Conservation (phyloP, 2,888 invertebrate species). For the Salpingus planirostris region DNA sequence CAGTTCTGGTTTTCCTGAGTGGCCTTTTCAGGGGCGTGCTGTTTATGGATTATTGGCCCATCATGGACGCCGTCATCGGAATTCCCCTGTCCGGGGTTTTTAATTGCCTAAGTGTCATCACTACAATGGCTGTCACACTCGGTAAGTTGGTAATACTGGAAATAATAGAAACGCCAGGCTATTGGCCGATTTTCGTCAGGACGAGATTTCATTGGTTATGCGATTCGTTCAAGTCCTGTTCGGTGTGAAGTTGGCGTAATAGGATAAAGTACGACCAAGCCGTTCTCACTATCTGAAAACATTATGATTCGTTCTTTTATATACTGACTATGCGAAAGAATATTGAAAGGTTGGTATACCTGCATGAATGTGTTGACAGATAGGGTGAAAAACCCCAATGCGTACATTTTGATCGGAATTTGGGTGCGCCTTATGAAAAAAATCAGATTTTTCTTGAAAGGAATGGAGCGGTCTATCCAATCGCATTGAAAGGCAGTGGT, state of each 20-base stretch:
- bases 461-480: constrained; percentile 1
- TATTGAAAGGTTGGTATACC: not conserved
- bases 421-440: constrained; percentile 3
- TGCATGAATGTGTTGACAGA: not conserved
- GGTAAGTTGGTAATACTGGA: constrained; percentile 25
- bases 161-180: too few relatives aligned
- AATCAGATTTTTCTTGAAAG: constrained; percentile 5
- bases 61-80: constrained; percentile 32
- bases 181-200: too few relatives aligned
- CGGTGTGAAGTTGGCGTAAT: constrained; percentile 5
- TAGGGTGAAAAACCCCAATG: constrained; percentile 1
- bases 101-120: constrained; percentile 31
- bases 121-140: constrained; percentile 31
- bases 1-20: constrained; percentile 29
- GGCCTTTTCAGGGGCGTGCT: constrained; percentile 31
- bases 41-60: constrained; percentile 27
- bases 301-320: not conserved
- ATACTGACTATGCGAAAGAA: not conserved
- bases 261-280: constrained; percentile 4
- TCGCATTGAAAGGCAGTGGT: constrained; percentile 1
- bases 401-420: constrained; percentile 1
- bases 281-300: constrained; percentile 3
- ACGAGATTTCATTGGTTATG: too few relatives aligned
- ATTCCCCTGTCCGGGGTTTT: constrained; percentile 31
- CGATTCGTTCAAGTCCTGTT: constrained; percentile 1